Conservation (phyloP, 2,113 vertebrate genomes). For the Chitala chitala region DNA sequence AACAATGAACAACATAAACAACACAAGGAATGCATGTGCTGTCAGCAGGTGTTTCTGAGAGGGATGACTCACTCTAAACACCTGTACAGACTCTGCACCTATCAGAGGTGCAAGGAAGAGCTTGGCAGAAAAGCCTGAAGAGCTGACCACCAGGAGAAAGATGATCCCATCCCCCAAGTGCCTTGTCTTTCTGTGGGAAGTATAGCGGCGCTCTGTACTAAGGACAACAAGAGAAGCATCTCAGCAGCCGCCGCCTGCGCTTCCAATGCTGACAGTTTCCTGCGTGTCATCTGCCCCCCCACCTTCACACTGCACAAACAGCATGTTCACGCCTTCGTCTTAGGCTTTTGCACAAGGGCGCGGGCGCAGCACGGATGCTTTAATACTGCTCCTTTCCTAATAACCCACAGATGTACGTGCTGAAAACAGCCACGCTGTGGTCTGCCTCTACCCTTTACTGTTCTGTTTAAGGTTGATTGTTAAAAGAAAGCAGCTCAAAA, state of each 20-base stretch:
- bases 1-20: no score
- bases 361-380: not conserved
- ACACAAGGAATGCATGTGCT: no score
- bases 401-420: constrained; percentile 12
- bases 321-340: not conserved
- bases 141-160: not conserved
- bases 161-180: not conserved
- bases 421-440: not conserved
- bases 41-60: no score
- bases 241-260: not conserved
- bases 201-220: not conserved
- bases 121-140: not conserved
- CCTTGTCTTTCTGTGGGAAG: not conserved
- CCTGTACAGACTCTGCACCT: no score
- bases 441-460: no score
- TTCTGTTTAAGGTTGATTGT: no score
- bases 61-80: no score
- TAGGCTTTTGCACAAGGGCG: not conserved
- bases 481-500: no score
- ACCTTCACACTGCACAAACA: not conserved
- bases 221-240: not conserved
- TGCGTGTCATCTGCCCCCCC: not conserved
- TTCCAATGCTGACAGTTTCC: not conserved
- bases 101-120: no score
- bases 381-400: not conserved